Base-by-base conservation (phyloP, 2,888 invertebrate genomes). In the Blera fallax region DNA sequence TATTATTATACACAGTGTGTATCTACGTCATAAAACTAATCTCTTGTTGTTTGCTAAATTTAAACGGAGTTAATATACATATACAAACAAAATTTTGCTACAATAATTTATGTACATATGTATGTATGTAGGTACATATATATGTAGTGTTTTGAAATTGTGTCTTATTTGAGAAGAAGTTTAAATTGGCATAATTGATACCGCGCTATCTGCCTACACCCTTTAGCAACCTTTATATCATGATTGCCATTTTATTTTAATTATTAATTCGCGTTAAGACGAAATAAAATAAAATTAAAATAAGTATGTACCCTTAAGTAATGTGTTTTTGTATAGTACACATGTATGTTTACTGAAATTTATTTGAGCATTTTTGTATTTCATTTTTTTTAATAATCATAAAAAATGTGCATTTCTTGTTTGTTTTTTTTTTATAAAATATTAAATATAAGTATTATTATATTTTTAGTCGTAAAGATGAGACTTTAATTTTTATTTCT, bases 371-470 rank as follows among this genome's bases (percentile, higher is more conserved):
- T 62, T 62, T 62, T 62, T 62, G 27, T 43, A 45, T 43, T 18
- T n/a, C 40, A 40, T 21, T 58, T 40, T 34, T 60, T 43, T 16
- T 29, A n/a, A 8, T 6, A 27, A 14, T 54, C 16, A 54, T 11
- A 16, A 14, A 27, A 62, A 27, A 16, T 27, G 43, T 45, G 62
- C 43, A 62, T 62, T 62, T 62, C 56, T 58, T 58, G 34, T 58
- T 58, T 62, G 43, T 62, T 37, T 58, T 58, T 18, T 58, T 58
- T 56, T 56, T 56, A 56, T 29, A 56, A 56, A 56, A 56, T 56
- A 56, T 32, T 48, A 48, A 21, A 27, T 50, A 24, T 27, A 50
- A 24, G 2, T 24, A 48, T 48, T 48, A 48, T 45, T n/a, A n/a
- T 50, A n/a, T 50, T 50, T 27, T 50, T 50, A 50, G 50, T 50